These are phyloP conservation scores for Campylomormyrus numenius DNA, from an alignment of 2,113 vertebrate genomes.

Conservation along the genomic window DNA sequence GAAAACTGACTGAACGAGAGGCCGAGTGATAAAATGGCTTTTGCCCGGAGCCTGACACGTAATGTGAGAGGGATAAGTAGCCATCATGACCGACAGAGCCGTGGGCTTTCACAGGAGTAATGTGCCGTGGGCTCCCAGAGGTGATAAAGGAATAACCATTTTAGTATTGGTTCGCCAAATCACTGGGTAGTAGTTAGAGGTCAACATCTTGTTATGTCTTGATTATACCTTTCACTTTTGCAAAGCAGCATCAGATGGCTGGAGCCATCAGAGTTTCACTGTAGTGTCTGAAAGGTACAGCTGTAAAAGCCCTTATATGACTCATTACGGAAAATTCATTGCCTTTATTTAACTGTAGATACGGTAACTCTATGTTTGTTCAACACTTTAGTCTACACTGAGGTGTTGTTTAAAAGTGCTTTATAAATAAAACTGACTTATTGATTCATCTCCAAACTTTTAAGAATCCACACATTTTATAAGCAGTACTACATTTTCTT, in stretches of 20 bases:
- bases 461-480: neutral
- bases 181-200: neutral
- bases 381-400: neutral
- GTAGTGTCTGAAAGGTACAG: neutral
- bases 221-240: neutral
- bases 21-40: neutral
- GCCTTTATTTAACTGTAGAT: neutral
- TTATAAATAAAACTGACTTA: neutral
- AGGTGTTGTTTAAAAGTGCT: neutral
- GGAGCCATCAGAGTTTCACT: neutral
- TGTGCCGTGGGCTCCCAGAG: neutral
- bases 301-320: neutral
- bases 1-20: neutral
- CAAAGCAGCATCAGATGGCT: neutral
- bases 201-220: neutral
- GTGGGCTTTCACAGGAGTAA: neutral
- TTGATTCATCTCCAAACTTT: neutral
- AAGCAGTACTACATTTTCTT: neutral
- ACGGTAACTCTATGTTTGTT: neutral
- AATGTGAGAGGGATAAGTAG: slow-evolving; percentile 6
- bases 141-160: slow-evolving; percentile 1
- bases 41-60: neutral
- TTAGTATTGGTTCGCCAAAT: neutral
- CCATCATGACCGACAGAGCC: too few relatives aligned
- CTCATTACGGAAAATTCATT: neutral